Conservation (phyloP, 2,113 vertebrate genomes). For the Sus scrofa region DNA sequence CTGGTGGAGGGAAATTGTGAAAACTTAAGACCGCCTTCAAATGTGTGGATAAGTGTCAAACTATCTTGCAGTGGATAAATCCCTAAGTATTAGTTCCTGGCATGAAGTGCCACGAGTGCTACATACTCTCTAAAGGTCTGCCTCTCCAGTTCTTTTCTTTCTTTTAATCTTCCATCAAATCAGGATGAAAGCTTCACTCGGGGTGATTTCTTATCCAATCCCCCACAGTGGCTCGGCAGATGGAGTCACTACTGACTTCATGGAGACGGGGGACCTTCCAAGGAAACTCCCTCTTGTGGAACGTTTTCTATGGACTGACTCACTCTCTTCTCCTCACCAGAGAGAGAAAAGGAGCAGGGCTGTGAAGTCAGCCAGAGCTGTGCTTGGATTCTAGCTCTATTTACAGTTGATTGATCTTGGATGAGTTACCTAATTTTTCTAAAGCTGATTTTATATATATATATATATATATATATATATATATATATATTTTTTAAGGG, state of each 20-base stretch:
- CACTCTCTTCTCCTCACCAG: background rate
- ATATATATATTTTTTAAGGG: too few relatives aligned
- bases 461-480: too few relatives aligned
- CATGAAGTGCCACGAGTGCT: background rate
- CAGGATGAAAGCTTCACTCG: background rate
- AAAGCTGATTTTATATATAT: too few relatives aligned
- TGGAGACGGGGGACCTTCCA: background rate
- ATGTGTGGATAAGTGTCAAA: background rate
- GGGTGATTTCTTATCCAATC: background rate
- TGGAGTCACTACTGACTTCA: background rate
- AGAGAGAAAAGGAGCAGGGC: background rate
- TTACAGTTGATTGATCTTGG: background rate
- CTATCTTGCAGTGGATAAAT: background rate
- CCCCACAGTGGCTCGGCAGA: background rate
- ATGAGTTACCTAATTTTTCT: background rate
- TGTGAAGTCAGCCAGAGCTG: background rate
- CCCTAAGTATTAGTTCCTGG: background rate
- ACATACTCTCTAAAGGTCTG: background rate
- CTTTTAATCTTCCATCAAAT: background rate
- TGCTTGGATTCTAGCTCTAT: background rate
- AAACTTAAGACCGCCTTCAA: background rate
- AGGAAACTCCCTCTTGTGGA: background rate
- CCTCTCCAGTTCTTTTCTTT: background rate
- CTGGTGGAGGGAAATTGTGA: background rate
- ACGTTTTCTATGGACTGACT: background rate